phyloP scores from a whole-genome alignment of 2,113 vertebrate species.

The Saguinus midas region DNA sequence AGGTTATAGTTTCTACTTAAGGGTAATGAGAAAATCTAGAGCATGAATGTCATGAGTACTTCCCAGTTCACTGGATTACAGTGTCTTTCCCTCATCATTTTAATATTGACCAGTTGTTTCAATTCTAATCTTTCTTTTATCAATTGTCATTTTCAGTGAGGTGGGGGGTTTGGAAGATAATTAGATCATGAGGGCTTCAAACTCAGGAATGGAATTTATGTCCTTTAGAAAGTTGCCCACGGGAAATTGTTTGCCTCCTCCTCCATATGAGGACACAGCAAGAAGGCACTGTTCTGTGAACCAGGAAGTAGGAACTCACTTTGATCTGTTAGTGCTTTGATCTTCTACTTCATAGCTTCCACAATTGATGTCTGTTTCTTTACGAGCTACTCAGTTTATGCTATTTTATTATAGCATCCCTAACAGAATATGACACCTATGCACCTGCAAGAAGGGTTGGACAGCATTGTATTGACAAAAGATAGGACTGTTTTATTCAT shows the following conservation, averaged over 20 bases:
- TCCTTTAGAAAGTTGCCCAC: not conserved
- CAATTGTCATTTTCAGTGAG: not conserved
- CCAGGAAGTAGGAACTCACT: not conserved
- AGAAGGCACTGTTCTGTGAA: not conserved
- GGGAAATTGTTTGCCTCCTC: not conserved
- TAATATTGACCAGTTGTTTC: not conserved
- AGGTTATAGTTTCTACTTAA: not conserved
- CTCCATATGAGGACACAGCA: not conserved
- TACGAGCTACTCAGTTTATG: not conserved
- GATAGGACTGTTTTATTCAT: not conserved
- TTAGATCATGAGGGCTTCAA: not conserved
- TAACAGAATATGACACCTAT: not conserved
- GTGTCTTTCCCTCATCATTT: not conserved
- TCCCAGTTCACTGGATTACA: not conserved
- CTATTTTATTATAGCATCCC: not conserved
- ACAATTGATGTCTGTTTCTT: not conserved
- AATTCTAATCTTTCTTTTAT: not conserved
- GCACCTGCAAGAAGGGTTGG: not conserved
- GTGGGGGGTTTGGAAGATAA: accelerated
- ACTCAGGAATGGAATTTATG: not conserved
- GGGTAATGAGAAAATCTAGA: not conserved
- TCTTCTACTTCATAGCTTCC: not conserved
- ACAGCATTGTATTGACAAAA: not conserved
- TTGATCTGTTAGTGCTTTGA: not conserved
- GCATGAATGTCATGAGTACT: not conserved